Base-by-base conservation (phyloP, 1,140 invertebrate species). In the Halotydeus destructor region DNA sequence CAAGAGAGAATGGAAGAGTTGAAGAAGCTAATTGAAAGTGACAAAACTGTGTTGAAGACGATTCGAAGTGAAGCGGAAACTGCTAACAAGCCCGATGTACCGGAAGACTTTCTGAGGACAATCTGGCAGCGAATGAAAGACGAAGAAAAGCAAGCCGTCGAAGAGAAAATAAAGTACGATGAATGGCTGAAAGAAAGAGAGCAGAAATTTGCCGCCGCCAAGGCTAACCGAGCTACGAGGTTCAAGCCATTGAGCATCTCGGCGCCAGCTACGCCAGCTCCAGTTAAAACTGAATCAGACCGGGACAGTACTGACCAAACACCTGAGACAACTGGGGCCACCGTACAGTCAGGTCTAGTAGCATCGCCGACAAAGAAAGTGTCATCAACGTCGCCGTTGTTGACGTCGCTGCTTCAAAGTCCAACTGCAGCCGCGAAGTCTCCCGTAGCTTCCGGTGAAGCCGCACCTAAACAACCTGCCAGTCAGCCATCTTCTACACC, bases 351-450 rank as follows among this genome's bases (percentile, higher is more conserved):
- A 27, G n/a, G 11, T 42, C 51, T 41, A 18, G 44, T 33, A 8
- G 41, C 43, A 14, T 35, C 49, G 34, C 19, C 34, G 5, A 35
- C 40, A 18, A 22, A 47, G 33, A 38, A 45, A 16, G 45, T 43
- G 14, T 48, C 52, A 19, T 50, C 57, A 5, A 47, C 63, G 26
- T 81, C 79, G 0, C 78, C 79, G 0, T 56, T 84, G n/a, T 59
- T 85, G 22, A 81, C 79, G 4, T 81, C 76, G 46, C 60, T 84
- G 11, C 60, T 85, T 1, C 78, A 80, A 54, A 78, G 73, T n/a
- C 75, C 73, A 0, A 52, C 51, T 8, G n/a, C n/a, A n/a, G n/a
- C n/a, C n/a, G n/a, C n/a, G n/a, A n/a, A n/a, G n/a, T n/a, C n/a
- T n/a, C n/a, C n/a, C n/a, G n/a, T n/a, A n/a, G n/a, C n/a, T n/a